Evolutionary conservation across 1,140 invertebrate genomes (phyloP).

Genomic region (Geopemphigus sp.): DNA sequence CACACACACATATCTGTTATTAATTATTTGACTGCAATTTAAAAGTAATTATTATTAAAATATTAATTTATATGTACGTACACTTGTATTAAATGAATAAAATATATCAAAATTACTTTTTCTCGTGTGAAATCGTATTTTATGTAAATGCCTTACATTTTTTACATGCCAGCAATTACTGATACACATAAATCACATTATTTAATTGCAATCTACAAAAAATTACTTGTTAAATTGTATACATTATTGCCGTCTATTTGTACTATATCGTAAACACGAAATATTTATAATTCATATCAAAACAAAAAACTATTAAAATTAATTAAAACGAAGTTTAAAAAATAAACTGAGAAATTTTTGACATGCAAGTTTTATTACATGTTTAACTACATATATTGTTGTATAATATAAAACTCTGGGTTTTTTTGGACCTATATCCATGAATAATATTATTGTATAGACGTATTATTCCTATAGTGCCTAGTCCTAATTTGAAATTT

Average conservation of each 20-base stretch:
- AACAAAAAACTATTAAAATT: background rate
- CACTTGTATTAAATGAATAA: no score
- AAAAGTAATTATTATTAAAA: no score
- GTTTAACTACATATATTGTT: background rate
- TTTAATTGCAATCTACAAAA: background rate
- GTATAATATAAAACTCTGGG: background rate
- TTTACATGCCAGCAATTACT: background rate
- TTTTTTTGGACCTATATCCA: background rate
- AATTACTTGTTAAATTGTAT: background rate
- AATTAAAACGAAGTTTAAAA: background rate
- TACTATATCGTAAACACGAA: background rate
- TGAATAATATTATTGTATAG: background rate
- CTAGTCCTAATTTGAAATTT: background rate
- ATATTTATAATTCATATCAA: background rate
- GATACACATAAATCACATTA: background rate
- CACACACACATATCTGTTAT: no score
- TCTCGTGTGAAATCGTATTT: no score
- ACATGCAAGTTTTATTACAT: background rate
- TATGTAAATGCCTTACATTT: no score
- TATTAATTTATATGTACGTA: no score
- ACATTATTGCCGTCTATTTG: background rate
- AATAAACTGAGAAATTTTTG: background rate
- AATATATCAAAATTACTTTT: no score
- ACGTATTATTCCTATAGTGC: background rate
- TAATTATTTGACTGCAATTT: no score